Evolutionary conservation across 2,888 invertebrate genomes (phyloP).

Genomic region (Cantharis nigra): DNA sequence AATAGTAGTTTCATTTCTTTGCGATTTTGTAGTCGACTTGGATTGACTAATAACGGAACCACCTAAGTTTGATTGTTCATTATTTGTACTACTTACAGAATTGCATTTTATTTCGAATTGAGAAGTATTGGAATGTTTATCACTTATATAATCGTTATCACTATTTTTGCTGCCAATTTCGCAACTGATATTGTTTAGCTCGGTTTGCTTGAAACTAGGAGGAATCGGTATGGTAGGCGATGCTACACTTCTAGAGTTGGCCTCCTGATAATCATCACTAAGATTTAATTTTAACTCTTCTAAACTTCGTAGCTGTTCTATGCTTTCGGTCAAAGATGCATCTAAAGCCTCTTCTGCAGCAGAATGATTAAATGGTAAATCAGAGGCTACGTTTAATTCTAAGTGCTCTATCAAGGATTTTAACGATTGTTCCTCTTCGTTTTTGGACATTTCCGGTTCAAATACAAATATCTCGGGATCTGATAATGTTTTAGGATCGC

Average conservation of each 20-base stretch:
- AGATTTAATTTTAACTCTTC: conserved; percentile 58
- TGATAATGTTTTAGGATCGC: conserved; percentile 41
- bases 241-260: conserved; percentile 30
- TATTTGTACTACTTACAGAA: conserved; percentile 14
- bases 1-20: conserved; percentile 60
- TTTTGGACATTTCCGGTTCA: conserved; percentile 64
- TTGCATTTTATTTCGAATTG: conserved; percentile 25
- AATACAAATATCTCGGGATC: conserved; percentile 73
- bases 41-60: not conserved
- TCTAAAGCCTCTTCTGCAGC: conserved; percentile 61
- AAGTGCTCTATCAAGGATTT: conserved; percentile 51
- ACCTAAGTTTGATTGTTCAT: conserved; percentile 27
- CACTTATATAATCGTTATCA: conserved; percentile 50
- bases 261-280: conserved; percentile 53
- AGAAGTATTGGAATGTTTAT: conserved; percentile 29
- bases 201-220: conserved; percentile 57
- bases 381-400: conserved; percentile 54
- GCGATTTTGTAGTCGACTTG: conserved; percentile 9
- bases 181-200: conserved; percentile 64
- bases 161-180: conserved; percentile 67
- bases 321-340: conserved; percentile 50
- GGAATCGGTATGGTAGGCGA: conserved; percentile 76
- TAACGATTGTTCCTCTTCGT: conserved; percentile 42
- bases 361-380: conserved; percentile 57
- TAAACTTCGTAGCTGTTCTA: conserved; percentile 46